phyloP scores from a whole-genome alignment of 2,113 vertebrate genomes.

The Neodon shergylaensis region DNA sequence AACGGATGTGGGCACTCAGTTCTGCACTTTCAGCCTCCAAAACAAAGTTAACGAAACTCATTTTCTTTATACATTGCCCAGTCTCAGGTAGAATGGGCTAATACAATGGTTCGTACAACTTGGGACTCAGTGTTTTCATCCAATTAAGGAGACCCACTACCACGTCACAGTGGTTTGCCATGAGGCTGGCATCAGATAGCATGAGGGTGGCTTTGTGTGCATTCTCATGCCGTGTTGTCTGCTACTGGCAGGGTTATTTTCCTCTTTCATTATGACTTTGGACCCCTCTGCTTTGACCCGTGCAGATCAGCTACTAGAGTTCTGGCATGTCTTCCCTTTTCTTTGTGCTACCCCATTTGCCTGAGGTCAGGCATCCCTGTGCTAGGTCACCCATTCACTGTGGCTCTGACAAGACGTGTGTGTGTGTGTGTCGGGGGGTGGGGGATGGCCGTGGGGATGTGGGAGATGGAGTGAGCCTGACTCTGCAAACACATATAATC shows the following conservation, averaged over 20 bases:
- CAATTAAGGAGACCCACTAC: neutral
- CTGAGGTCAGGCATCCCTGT: neutral
- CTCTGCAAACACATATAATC: constrained; percentile 43
- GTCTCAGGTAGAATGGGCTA: neutral
- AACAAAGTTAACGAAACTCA: neutral
- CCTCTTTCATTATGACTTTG: neutral
- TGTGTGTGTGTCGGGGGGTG: too few species aligned
- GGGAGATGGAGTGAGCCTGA: constrained; percentile 30
- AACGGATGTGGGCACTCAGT: neutral
- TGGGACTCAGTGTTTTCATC: neutral
- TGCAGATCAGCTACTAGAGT: neutral
- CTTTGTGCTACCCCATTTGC: constrained; percentile 36
- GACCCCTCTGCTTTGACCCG: neutral
- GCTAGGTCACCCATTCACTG: neutral
- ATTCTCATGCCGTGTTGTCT: neutral
- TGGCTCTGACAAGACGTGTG: neutral
- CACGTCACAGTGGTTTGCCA: too few species aligned
- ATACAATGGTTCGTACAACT: neutral
- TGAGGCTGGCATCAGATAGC: neutral
- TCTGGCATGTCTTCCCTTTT: constrained; percentile 2
- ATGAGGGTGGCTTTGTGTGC: accelerated
- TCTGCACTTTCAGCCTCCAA: neutral
- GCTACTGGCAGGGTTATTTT: neutral
- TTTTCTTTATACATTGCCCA: neutral
- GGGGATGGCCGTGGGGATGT: neutral